Base-by-base conservation (phyloP, 2,888 invertebrate species). In the Opisthograptis luteolata region DNA sequence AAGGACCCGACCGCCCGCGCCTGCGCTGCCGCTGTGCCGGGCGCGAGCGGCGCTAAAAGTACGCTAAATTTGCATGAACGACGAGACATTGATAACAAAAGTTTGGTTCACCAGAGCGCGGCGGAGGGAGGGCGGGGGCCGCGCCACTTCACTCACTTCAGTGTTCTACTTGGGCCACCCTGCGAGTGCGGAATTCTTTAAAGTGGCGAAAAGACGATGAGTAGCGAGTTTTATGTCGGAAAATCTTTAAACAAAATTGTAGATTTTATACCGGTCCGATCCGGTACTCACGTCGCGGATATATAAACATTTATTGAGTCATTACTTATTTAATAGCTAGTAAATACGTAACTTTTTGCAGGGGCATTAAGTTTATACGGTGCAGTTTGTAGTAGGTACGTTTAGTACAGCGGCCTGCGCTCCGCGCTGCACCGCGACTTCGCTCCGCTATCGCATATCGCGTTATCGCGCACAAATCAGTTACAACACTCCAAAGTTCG, bases 221-320 rank as follows among this genome's bases (percentile, higher is more conserved):
- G n/a, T n/a, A n/a, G n/a, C n/a, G n/a, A n/a, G n/a, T n/a, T n/a
- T n/a, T n/a, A n/a, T n/a, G n/a, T n/a, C n/a, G n/a, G n/a, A n/a
- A n/a, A n/a, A n/a, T n/a, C n/a, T n/a, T n/a, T n/a, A n/a, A n/a
- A n/a, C n/a, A n/a, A n/a, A n/a, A n/a, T n/a, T n/a, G n/a, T n/a
- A n/a, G n/a, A n/a, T n/a, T n/a, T n/a, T n/a, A n/a, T n/a, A n/a
- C n/a, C n/a, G n/a, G n/a, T n/a, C n/a, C n/a, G n/a, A n/a, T n/a
- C n/a, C n/a, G n/a, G n/a, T n/a, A n/a, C n/a, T n/a, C n/a, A n/a
- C n/a, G n/a, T n/a, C n/a, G n/a, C n/a, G n/a, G n/a, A n/a, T n/a
- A n/a, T n/a, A 32, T 17, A 32, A 32, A 32, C 17, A 32, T 32
- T 32, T 19, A 32, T 32, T 17, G n/a, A 32, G 17, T 17, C 19